Percentiles rank a stretch among this genome's conserved stretches.
These are phyloP conservation scores for Phoxinus dragarum DNA, from an alignment of 2,797 vertebrate genomes.

Conservation along the genomic window DNA sequence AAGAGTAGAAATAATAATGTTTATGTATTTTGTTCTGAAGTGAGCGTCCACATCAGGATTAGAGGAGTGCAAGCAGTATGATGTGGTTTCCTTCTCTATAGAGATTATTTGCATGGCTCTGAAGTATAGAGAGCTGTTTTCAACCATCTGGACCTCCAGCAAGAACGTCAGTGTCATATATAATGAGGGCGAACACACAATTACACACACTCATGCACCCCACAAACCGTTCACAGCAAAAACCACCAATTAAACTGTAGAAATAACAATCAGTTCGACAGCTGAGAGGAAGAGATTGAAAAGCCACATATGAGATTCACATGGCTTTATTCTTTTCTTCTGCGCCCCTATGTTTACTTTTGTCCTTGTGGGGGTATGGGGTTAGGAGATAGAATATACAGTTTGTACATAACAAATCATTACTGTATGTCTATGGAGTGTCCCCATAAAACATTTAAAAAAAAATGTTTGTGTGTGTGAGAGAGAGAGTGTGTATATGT, in stretches of 20 bases:
- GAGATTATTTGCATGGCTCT: not conserved
- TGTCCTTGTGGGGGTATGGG: no score
- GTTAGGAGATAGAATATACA: no score
- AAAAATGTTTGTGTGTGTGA: not conserved
- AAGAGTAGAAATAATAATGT: constrained; percentile 2
- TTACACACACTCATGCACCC: not conserved
- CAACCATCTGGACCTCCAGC: constrained; percentile 35
- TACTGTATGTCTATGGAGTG: no score
- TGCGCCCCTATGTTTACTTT: not conserved
- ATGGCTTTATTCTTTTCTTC: not conserved
- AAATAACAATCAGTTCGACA: constrained; percentile 1
- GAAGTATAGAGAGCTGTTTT: not conserved
- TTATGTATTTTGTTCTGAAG: not conserved
- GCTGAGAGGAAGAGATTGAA: constrained; percentile 8
- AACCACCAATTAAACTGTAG: constrained; percentile 19
- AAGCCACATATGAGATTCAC: not conserved
- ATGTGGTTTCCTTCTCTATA: not conserved
- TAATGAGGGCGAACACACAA: not conserved
- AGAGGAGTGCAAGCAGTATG: not conserved
- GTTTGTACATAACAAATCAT: no score
- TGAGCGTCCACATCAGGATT: constrained; percentile 11
- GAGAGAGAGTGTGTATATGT: not conserved
- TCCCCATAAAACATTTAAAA: no score
- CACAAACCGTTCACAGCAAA: not conserved
- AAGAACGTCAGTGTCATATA: not conserved